These are phyloP conservation scores for Anas platyrhynchos DNA, from an alignment of 2,113 vertebrate genomes.

Conservation along the genomic window DNA sequence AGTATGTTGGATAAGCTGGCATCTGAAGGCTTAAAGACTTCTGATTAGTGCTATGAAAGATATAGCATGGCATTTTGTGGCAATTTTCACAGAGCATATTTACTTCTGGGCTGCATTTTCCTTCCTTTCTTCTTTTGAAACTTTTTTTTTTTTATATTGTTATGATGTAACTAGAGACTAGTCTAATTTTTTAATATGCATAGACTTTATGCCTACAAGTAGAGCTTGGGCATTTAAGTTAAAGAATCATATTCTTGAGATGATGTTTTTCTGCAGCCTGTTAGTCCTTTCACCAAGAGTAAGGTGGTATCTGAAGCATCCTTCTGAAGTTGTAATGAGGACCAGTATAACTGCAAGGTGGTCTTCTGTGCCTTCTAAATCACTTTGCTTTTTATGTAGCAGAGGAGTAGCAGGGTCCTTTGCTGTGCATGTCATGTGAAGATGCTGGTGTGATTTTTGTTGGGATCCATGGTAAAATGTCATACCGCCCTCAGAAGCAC, in stretches of 20 bases:
- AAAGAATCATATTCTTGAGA: neutral
- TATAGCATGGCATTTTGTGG: slow-evolving; percentile 13
- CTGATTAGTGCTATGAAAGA: slow-evolving; percentile 34
- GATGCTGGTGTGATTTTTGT: neutral
- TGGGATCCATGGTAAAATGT: neutral
- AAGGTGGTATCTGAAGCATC: neutral
- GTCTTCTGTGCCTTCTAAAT: neutral
- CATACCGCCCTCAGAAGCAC: too few species aligned
- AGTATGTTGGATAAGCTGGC: slow-evolving; percentile 27
- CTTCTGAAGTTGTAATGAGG: neutral
- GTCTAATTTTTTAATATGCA: neutral
- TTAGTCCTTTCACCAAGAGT: neutral
- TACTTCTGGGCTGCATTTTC: neutral
- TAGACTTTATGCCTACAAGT: neutral
- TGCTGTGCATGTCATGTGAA: neutral
- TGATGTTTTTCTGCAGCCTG: neutral
- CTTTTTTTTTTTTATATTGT: neutral
- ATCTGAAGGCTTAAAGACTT: slow-evolving; percentile 43
- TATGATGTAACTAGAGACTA: neutral
- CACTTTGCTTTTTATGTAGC: neutral
- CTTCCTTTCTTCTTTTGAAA: neutral
- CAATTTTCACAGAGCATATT: neutral
- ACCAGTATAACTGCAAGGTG: accelerated
- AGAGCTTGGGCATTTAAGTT: neutral
- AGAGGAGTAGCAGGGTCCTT: neutral